Base-by-base conservation (phyloP, 2,888 invertebrate species). In the Caenorhabditis wallacei region DNA sequence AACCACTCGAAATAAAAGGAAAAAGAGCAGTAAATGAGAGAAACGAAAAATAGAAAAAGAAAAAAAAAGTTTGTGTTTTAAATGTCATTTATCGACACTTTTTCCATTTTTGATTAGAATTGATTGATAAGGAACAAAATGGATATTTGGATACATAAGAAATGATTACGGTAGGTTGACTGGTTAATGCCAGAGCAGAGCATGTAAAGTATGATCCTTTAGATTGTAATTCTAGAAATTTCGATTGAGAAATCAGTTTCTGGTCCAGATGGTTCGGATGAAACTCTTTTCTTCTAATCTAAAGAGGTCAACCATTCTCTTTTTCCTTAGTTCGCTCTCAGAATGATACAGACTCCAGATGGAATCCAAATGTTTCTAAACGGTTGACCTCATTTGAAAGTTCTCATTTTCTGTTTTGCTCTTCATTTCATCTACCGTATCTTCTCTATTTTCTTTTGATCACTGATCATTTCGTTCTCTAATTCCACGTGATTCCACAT, bases 1-100 rank as follows among this genome's bases (percentile, higher is more conserved):
- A 80, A 80, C 80, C 80, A 80, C 80, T 80, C 68, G 66, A 80
- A 63, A 66, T 56, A 1, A 48, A 63, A 57, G 16, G 22, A 56
- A 64, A 43, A 53, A 43, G 53, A 72, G 63, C 30, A 63, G 53
- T 48, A 61, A 61, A 61, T 54, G 56, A 61, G 72, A 63, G n/a
- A n/a, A n/a, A n/a, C n/a, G n/a, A 24, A 26, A 18, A 26, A 18
- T 2, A 48, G 22, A 40, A 4, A 40, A 59, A 11, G 13, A 35
- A 13, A 13, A 20, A 30, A 30, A 61, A 18, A 40, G 59, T 63
- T 63, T 46, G 61, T 64, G 40, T 70, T 69, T 78, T 78, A 63
- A n/a, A 40, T 46, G 53, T 37, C 48, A 43, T 24, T 16, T 43
- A 24, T 35, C 68, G 59, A 68, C 76, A 68, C 57, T 37, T 68